These are phyloP conservation scores for Tachypleus tridentatus DNA, from an alignment of 1,140 invertebrate species.

Conservation along the genomic window DNA sequence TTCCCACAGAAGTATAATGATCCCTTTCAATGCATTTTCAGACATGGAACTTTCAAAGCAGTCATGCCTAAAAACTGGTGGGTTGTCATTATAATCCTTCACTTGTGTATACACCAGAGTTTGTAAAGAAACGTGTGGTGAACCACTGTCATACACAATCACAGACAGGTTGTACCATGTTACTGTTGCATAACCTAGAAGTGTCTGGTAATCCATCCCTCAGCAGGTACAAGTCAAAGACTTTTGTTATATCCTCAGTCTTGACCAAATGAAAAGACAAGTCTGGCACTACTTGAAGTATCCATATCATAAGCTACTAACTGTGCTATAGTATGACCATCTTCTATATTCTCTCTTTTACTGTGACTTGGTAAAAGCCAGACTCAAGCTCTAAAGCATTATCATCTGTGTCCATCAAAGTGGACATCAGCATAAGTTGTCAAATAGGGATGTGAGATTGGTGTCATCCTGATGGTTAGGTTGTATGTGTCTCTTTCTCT, in stretches of 20 bases:
- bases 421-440: constrained; percentile 63
- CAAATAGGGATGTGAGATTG: constrained; percentile 53
- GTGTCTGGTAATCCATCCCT: constrained; percentile 67
- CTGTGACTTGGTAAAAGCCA: constrained; percentile 54
- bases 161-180: constrained; percentile 90
- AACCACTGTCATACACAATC: constrained; percentile 86
- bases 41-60: constrained; percentile 53
- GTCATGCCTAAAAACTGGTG: constrained; percentile 56
- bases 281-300: constrained; percentile 24
- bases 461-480: constrained; percentile 67
- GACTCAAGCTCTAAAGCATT: constrained; percentile 76
- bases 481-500: constrained; percentile 61
- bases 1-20: constrained; percentile 53
- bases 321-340: constrained; percentile 61
- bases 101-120: constrained; percentile 91
- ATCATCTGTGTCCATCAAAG: constrained; percentile 82
- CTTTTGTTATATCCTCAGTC: constrained; percentile 46
- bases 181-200: constrained; percentile 78
- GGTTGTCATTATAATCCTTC: constrained; percentile 85
- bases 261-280: constrained; percentile 38
- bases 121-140: constrained; percentile 79
- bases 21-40: constrained; percentile 66
- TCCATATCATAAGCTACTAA: constrained; percentile 62
- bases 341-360: constrained; percentile 73
- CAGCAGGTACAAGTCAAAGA: constrained; percentile 72